phyloP scores from a whole-genome alignment of 2,797 vertebrate genomes.

The Sebastes flavidus region DNA sequence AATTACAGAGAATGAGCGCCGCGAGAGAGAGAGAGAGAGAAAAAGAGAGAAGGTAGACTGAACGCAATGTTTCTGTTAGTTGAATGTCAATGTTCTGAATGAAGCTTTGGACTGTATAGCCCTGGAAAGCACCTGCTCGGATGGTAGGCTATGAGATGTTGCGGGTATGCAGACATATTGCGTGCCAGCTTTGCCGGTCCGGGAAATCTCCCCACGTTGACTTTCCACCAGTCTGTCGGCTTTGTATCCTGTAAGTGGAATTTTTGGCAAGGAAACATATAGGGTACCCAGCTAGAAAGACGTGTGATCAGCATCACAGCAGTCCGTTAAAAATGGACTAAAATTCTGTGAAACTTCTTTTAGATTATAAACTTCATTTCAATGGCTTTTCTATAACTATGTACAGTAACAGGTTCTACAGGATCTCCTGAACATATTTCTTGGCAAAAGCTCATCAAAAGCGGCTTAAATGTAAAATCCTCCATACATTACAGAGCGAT shows the following conservation, averaged over 20 bases:
- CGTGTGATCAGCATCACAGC: background rate
- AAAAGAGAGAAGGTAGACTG: no score
- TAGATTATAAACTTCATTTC: background rate
- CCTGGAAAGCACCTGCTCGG: no score
- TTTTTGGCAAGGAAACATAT: background rate
- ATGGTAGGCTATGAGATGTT: no score
- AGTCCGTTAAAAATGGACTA: background rate
- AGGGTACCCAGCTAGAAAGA: background rate
- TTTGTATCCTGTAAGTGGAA: background rate
- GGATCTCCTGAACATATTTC: background rate
- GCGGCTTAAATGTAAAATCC: background rate
- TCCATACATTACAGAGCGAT: background rate
- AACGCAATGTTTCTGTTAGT: rapidly evolving
- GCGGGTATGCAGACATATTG: no score
- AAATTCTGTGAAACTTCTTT: background rate
- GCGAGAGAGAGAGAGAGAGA: no score
- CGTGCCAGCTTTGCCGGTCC: no score
- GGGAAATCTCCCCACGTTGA: no score
- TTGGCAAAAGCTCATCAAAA: background rate
- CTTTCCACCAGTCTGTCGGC: no score
- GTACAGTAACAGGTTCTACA: background rate
- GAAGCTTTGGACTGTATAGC: no score
- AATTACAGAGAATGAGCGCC: no score
- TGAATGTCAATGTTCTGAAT: no score
- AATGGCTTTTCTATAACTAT: background rate